Evolutionary conservation across 2,113 vertebrate species (phyloP), one percentile per base, ranked within the genome.

Genomic region (Numenius arquata): DNA sequence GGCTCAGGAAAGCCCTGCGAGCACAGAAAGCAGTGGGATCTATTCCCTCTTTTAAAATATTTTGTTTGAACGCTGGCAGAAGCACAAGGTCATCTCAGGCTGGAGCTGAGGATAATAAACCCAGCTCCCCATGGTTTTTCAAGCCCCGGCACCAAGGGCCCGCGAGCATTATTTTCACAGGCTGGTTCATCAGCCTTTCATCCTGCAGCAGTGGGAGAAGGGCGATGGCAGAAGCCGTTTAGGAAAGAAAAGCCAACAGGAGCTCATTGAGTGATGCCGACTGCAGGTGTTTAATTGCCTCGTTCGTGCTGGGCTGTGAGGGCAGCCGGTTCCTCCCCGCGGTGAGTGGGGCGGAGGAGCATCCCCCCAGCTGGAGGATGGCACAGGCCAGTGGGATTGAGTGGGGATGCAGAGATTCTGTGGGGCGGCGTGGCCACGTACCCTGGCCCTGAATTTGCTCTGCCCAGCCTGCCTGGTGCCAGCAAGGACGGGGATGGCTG

Each of bases 11-110:
- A 93, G 76, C 92, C 88, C 83, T 93, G 84, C 0, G 20, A 95
- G 85, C 79, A 50, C 78, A 53, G 48, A 96, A 71, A 82, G 82
- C 87, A 62, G 15, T 11, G 79, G 82, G 83, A 94, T 92, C 84
- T 89, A 75, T 78, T 87, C 85, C 43, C 41, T 79, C 66, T 93
- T 93, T 34, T 19, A 85, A 95, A 96, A 81, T 92, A 90, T 75
- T 97, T 97, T 97, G 97, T 97, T 97, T 97, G 95, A 97, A 95
- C 12, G 36, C 93, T 98, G 97, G 95, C 96, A 95, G 86, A 93
- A 83, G 62, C 84, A 87, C 83, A 91, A 93, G 97, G 96, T 98
- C 97, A 97, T 96, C 95, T 92, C 85, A n/a, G 97, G 97, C 94
- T 97, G 97, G 97, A 92, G 88, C 84, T 70, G 92, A 95, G 93